These are phyloP conservation scores for Melozone crissalis DNA, from an alignment of 2,113 vertebrate genomes.

Conservation along the genomic window DNA sequence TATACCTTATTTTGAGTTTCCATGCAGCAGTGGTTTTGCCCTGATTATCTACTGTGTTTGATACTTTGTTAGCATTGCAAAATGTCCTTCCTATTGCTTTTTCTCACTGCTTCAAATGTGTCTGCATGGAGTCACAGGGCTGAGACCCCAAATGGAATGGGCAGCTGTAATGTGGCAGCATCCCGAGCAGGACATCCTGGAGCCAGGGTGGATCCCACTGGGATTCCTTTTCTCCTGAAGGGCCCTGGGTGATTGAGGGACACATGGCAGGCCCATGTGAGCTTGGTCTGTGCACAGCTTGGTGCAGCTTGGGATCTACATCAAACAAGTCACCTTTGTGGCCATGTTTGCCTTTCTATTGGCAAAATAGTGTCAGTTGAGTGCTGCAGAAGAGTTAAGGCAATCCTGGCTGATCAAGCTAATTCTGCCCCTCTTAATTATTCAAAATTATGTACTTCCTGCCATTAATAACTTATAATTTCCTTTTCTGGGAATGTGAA, in stretches of 20 bases:
- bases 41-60: neutral
- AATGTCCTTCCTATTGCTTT: neutral
- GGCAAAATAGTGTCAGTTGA: neutral
- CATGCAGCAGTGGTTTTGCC: neutral
- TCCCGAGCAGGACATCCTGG: neutral
- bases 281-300: neutral
- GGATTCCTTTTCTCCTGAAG: neutral
- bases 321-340: neutral
- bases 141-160: neutral
- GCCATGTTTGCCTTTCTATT: neutral
- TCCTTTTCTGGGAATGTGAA: neutral
- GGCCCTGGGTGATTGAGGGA: rapidly evolving
- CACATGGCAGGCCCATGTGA: rapidly evolving
- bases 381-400: neutral
- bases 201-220: neutral
- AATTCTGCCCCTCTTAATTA: neutral
- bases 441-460: neutral
- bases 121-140: neutral
- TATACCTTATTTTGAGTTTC: neutral
- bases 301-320: neutral
- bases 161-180: neutral
- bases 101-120: neutral
- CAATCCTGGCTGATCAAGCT: neutral
- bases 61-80: neutral
- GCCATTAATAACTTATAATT: neutral